These are phyloP conservation scores for Lomographa bimaculata DNA, from an alignment of 2,888 invertebrate species.

Conservation along the genomic window DNA sequence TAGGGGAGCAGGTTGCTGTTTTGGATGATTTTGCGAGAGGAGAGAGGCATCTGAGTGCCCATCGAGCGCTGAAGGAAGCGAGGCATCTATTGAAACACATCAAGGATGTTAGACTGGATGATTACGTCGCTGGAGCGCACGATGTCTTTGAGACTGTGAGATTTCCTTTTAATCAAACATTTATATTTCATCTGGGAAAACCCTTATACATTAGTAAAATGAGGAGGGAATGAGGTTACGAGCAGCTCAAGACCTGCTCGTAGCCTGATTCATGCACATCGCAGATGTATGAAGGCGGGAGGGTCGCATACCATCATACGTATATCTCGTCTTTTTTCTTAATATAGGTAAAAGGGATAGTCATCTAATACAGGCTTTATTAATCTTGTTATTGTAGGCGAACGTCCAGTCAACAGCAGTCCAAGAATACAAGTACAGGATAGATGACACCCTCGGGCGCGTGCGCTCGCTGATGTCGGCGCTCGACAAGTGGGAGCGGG, in stretches of 20 bases:
- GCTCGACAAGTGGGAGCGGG: conserved; percentile 61
- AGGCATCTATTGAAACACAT: conserved; percentile 65
- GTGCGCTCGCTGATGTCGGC: conserved; percentile 46
- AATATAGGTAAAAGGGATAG: too few species aligned
- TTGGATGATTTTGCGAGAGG: conserved; percentile 75
- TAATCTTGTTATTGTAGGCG: too few species aligned
- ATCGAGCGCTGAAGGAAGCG: conserved; percentile 73
- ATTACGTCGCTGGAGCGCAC: conserved; percentile 63
- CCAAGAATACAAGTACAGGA: conserved; percentile 65
- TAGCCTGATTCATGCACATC: too few species aligned
- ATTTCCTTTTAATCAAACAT: too few species aligned
- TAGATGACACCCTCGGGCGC: conserved; percentile 55
- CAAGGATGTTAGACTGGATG: conserved; percentile 61
- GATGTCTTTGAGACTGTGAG: conserved; percentile 71
- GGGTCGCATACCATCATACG: too few species aligned
- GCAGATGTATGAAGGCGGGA: too few species aligned
- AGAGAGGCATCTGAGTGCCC: conserved; percentile 71
- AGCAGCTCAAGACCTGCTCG: too few species aligned
- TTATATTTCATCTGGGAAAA: too few species aligned
- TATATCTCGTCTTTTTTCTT: too few species aligned
- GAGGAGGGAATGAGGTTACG: too few species aligned
- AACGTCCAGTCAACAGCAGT: conserved; percentile 71
- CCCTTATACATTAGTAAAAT: too few species aligned
- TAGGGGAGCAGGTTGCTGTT: conserved; percentile 68
- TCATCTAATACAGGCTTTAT: too few species aligned